Evolutionary conservation across 2,797 vertebrate genomes (phyloP), one percentile per base, ranked within the genome.

Genomic region (Fistularia commersonii): DNA sequence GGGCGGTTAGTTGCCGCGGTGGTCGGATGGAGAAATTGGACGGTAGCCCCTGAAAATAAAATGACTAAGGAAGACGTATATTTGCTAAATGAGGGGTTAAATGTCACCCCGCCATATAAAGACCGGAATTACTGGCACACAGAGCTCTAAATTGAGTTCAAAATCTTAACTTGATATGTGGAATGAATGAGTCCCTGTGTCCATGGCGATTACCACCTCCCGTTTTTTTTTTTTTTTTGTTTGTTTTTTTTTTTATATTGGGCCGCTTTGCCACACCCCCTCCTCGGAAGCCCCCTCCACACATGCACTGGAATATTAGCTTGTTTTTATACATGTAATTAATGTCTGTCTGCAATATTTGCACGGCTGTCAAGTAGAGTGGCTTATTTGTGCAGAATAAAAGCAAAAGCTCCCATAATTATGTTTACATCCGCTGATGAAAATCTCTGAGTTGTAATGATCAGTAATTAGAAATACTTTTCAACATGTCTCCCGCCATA

Each of bases 401-500:
- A 89, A 87, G 83, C 77, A 82, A 87, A 85, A 83, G 72, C 85
- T 87, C 81, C 71, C 66, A 68, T 90, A 90, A 90, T 90, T 89
- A 88, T 90, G 89, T 89, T 90, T 89, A 90, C 83, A 76, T 87
- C 80, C 80, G 8, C 69, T 55, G 66, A 86, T 88, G 82, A 89
- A 88, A 89, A 90, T 90, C 86, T 86, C 69, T 53, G 83, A 73
- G 77, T 86, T 87, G 80, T 90, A 89, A 90, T 90, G 85, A 89
- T 89, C 86, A 83, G 88, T 89, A 89, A 90, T 89, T 89, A 90
- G 82, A 89, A 90, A 91, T 88, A 87, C 84, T 89, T 89, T 86
- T 85, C 81, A 57, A 73, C 66, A 57, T 73, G 74, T 83, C 83
- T 81, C 31, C 69, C 39, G 81, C 83, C 73, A 85, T 85, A 81